A percentile compares a stretch with the other conserved stretches of the same genome.
Conservation (phyloP, 1,140 invertebrate genomes). For the Calosoma granatense region DNA sequence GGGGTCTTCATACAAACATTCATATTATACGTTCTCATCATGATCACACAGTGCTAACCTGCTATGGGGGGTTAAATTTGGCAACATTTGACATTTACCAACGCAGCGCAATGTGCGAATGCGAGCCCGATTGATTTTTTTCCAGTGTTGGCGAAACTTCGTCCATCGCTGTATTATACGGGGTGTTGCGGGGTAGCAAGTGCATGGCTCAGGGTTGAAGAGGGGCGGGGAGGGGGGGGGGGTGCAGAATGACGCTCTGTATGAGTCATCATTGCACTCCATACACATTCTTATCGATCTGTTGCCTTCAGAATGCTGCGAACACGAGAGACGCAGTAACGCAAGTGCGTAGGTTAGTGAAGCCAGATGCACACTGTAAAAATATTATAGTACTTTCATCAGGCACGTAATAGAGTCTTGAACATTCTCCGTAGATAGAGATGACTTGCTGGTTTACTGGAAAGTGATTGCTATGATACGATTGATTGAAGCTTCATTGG, state of each 20-base stretch:
- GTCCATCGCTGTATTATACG: too few species aligned
- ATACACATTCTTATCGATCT: constrained; percentile 27
- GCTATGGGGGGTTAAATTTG: constrained; percentile 23
- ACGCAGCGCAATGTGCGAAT: constrained; percentile 1
- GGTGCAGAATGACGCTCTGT: constrained; percentile 1
- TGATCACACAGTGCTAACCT: too few species aligned
- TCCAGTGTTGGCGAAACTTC: constrained; percentile 15
- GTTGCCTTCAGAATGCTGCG: constrained; percentile 2
- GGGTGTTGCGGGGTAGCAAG: constrained; percentile 10
- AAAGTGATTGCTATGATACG: too few species aligned
- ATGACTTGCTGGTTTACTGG: too few species aligned
- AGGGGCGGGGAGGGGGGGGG: constrained; percentile 20
- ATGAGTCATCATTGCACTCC: constrained; percentile 33
- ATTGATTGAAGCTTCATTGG: too few species aligned
- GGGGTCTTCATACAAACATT: too few species aligned
- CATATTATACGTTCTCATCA: too few species aligned
- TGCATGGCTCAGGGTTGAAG: constrained; percentile 13
- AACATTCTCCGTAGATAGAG: too few species aligned
- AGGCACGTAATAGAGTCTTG: too few species aligned
- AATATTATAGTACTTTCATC: too few species aligned
- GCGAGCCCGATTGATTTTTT: constrained; percentile 29
- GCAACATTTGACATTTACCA: constrained; percentile 31
- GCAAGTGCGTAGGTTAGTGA: constrained; percentile 20
- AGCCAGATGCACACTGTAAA: constrained; percentile 13
- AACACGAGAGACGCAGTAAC: background rate